Base-by-base conservation (phyloP, 2,888 invertebrate species). In the Salticus scenicus region DNA sequence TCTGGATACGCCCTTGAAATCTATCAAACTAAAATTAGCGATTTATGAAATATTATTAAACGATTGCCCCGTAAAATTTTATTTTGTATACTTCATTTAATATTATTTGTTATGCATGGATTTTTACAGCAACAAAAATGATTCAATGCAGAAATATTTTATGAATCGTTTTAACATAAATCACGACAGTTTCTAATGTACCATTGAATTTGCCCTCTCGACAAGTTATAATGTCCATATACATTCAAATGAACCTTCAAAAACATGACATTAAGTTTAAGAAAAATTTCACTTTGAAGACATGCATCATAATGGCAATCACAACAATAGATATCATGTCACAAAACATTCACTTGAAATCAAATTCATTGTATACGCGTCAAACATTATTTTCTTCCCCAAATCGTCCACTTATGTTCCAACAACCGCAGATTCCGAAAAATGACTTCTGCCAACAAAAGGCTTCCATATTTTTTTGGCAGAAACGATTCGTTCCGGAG, bases 401-500 rank as follows among this genome's bases (percentile, higher is more conserved):
- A 57, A 57, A 57, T 57, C 57, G 57, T 7, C 57, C 57, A 57
- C 57, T 57, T 57, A 57, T 57, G 24, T 57, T 17, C 57, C 57
- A 10, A 12, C 57, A 57, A 24, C 57, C 57, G 17, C 57, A 17
- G 47, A 47, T 47, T 47, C 47, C 47, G 12, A 57, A 57, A 57
- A 57, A 57, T 57, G 57, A 57, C 57, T 57, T 57, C 57, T 47
- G 57, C 57, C 57, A 57, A 57, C 57, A 57, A 57, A 57, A 57
- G 57, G 57, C 57, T 24, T 57, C 24, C 57, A 37, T 37, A 10
- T 4, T 57, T 57, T 57, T 57, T 57, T 57, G 57, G 57, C 24
- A n/a, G 57, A 24, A 57, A 57, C 24, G 57, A 57, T 24, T 57
- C 57, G 57, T 57, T 57, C 57, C 57, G 57, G 47, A 17, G 17